Base-by-base conservation (phyloP, 2,888 invertebrate genomes). In the Lycophotia porphyrea region DNA sequence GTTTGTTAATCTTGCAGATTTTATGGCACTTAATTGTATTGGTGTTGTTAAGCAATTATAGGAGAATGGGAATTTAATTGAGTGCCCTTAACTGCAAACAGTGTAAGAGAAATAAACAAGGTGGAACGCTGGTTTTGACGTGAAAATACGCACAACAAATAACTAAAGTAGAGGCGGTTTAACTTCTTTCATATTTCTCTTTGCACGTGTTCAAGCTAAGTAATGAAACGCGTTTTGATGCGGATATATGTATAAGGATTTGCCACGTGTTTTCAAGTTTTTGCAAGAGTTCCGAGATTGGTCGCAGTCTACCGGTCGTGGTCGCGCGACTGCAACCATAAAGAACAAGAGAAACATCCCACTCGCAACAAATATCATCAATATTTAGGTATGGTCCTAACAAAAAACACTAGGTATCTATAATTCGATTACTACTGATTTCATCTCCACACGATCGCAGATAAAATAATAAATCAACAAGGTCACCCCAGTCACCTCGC, bases 401-500 rank as follows among this genome's bases (percentile, higher is more conserved):
- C n/a, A 74, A 85, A 86, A 66, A 58, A 79, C 74, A 73, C 79
- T 81, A n/a, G n/a, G n/a, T n/a, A 78, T 82, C 85, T 87, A 78
- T 88, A 84, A 90, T 87, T 88, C 81, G 82, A 88, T 87, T 86
- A 89, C 87, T 84, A 86, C 85, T 88, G 63, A 89, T 90, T 89
- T 90, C 85, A 88, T 91, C 88, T 88, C 83, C 81, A 84, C 88
- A 85, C 87, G 87, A 91, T 90, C 85, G 84, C 80, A 87, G 77
- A 85, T 81, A 81, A 86, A 87, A 87, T 85, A 86, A 86, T 84
- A 91, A 91, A 89, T 87, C 88, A 84, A 87, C 92, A 94, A 94
- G 93, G 94, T 87, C 88, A 80, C 76, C 79, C 58, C 68, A 88
- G 90, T 91, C 89, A 92, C 93, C 93, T 94, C 91, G 92, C 88